phyloP scores from a whole-genome alignment of 2,113 vertebrate genomes.

The Hippocampus barbouri region DNA sequence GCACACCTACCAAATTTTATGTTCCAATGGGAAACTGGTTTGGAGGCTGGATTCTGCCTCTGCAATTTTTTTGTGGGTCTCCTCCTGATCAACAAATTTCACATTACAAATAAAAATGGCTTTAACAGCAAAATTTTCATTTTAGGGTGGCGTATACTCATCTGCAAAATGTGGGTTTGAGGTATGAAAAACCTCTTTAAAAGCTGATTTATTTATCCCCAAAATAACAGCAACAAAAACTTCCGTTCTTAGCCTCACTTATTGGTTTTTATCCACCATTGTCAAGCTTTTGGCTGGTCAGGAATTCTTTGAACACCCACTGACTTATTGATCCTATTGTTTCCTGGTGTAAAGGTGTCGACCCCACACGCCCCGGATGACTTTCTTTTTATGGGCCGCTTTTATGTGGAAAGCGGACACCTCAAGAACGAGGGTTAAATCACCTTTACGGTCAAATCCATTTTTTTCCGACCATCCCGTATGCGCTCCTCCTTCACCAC shows the following conservation, averaged over 20 bases:
- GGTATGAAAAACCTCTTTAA: too few relatives aligned
- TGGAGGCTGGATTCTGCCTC: too few relatives aligned
- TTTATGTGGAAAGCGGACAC: constrained; percentile 56
- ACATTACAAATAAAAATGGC: too few relatives aligned
- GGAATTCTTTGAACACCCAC: constrained; percentile 47
- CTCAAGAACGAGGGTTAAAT: constrained; percentile 47
- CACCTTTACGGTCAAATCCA: constrained; percentile 59
- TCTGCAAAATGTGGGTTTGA: too few relatives aligned
- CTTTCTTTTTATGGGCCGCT: constrained; percentile 21
- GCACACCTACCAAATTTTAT: too few relatives aligned
- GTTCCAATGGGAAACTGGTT: too few relatives aligned
- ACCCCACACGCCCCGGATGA: constrained; percentile 33
- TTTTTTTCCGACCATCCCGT: constrained; percentile 32
- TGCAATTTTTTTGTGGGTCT: too few relatives aligned
- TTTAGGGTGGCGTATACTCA: too few relatives aligned
- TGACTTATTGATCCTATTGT: constrained; percentile 58
- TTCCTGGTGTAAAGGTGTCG: constrained; percentile 42
- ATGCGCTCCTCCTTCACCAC: constrained; percentile 15
- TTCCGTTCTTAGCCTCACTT: not conserved
- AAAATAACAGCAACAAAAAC: not conserved
- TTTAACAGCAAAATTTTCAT: too few relatives aligned
- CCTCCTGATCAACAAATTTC: too few relatives aligned
- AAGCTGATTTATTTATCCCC: too few relatives aligned
- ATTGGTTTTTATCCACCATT: constrained; percentile 26
- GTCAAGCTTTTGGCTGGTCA: constrained; percentile 31